These are phyloP conservation scores for Ramazzottius varieornatus DNA, from an alignment of 2,888 invertebrate genomes.

Conservation along the genomic window DNA sequence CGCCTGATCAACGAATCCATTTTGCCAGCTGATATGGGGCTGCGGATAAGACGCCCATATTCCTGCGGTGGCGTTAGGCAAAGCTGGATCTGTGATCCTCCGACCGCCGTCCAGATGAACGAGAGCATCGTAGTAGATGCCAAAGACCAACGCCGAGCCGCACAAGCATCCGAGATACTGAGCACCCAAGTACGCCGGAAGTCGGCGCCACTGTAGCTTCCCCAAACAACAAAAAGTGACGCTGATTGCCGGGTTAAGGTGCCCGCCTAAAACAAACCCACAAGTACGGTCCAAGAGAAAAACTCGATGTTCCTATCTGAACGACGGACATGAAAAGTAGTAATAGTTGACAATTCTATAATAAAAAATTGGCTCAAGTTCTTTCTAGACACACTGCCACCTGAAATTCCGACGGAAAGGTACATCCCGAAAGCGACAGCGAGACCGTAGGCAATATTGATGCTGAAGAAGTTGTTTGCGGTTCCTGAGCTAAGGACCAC, in stretches of 20 bases:
- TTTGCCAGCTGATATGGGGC: conserved; percentile 20
- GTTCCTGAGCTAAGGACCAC: neutral
- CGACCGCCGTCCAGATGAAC: neutral
- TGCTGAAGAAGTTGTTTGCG: conserved; percentile 14
- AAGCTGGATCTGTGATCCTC: neutral
- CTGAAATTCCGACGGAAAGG: conserved; percentile 25
- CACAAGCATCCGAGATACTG: conserved; percentile 30
- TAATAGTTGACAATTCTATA: too few species aligned
- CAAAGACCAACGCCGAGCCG: conserved; percentile 25
- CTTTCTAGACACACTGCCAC: too few species aligned
- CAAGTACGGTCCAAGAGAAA: too few species aligned
- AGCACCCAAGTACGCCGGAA: conserved; percentile 24
- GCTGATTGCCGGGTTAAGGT: conserved; percentile 27
- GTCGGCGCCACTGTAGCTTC: conserved; percentile 19
- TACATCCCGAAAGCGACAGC: conserved; percentile 28
- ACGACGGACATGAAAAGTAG: too few species aligned
- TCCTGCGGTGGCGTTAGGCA: conserved; percentile 23
- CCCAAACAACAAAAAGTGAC: conserved; percentile 22
- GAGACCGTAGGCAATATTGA: conserved; percentile 27
- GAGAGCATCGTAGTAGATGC: conserved; percentile 19
- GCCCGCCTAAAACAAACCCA: conserved; percentile 19
- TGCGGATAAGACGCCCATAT: conserved; percentile 31
- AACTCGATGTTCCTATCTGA: too few species aligned
- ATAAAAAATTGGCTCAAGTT: too few species aligned
- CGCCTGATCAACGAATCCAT: conserved; percentile 29